Percentiles rank a stretch among this genome's conserved stretches.
These are phyloP conservation scores for Alsophila aescularia DNA, from an alignment of 2,888 invertebrate species.

Conservation along the genomic window DNA sequence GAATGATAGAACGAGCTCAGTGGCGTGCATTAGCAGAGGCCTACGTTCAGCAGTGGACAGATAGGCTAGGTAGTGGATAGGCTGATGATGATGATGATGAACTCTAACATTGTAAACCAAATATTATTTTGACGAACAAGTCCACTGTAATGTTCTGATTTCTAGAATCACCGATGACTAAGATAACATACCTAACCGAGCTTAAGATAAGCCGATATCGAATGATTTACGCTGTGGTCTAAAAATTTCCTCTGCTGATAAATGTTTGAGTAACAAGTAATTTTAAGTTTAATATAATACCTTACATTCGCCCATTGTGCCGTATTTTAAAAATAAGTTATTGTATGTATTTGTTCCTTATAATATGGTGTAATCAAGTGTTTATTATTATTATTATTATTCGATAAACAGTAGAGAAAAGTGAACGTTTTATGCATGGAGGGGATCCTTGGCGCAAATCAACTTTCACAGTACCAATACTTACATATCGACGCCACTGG, in stretches of 20 bases:
- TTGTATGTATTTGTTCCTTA: too few relatives aligned
- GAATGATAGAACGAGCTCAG: too few relatives aligned
- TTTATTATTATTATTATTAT: too few relatives aligned
- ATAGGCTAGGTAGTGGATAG: too few relatives aligned
- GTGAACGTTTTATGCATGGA: conserved; percentile 45
- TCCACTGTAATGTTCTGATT: conserved; percentile 37
- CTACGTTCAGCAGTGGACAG: too few relatives aligned
- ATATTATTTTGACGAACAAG: conserved; percentile 2
- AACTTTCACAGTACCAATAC: conserved; percentile 72
- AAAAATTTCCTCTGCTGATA: conserved; percentile 22
- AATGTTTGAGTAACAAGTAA: neutral
- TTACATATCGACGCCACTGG: conserved; percentile 45
- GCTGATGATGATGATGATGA: too few relatives aligned
- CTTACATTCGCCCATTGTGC: too few relatives aligned
- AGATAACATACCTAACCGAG: conserved; percentile 23
- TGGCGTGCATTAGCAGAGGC: too few relatives aligned
- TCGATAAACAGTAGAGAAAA: conserved; percentile 48
- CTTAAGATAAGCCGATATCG: conserved; percentile 37
- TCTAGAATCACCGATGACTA: conserved; percentile 41
- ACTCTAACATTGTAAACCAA: too few relatives aligned
- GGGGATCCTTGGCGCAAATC: conserved; percentile 60
- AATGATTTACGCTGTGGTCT: conserved; percentile 25
- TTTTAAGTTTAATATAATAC: neutral
- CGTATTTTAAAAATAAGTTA: too few relatives aligned
- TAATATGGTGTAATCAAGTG: too few relatives aligned